Evolutionary conservation across 2,113 vertebrate species (phyloP), one percentile per base, ranked within the genome.

Genomic region (Choloepus hoffmanni): DNA sequence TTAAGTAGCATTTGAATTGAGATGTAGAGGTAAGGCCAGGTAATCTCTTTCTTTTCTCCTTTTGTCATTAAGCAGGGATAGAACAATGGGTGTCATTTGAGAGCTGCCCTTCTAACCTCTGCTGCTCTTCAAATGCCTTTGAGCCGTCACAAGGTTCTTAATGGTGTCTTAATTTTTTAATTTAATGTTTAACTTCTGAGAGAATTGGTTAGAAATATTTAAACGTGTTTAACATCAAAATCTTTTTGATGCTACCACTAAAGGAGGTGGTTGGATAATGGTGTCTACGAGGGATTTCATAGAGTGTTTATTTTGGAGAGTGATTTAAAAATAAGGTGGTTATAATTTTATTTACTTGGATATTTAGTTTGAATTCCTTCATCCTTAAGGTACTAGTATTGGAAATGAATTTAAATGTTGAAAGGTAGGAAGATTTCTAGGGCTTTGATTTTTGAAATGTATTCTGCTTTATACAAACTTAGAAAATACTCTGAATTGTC

Each of bases 71-170:
- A 65, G 79, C 90, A 67, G 95, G 85, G 96, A 81, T 91, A 93
- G 95, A 98, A 98, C 98, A 99, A 99, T 99, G 98, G 98, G 90
- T 98, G 97, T 96, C 98, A 97, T 98, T 98, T 98, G 97, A 98
- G 96, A 97, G 94, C 94, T 98, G 97, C 98, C 98, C 97, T 98
- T 98, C 95, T 98, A 98, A 98, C 98, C 98, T 98, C 97, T 98
- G 97, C 98, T 97, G 97, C 98, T 98, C 96, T 97, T 96, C 96
- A 97, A 98, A 98, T 98, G 98, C 98, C 98, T 98, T 95, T 96
- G 98, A 98, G 98, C 98, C 98, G 98, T 97, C 98, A 96, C 97
- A 95, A 96, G 97, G 96, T 96, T 97, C 96, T 50, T 89, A 91
- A 91, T 82, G 92, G 95, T 89, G 97, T 98, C 98, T 98, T 95